Evolutionary conservation across 2,888 invertebrate species (phyloP), one percentile per base, ranked within the genome.

Genomic region (Pristionchus exspectatus): DNA sequence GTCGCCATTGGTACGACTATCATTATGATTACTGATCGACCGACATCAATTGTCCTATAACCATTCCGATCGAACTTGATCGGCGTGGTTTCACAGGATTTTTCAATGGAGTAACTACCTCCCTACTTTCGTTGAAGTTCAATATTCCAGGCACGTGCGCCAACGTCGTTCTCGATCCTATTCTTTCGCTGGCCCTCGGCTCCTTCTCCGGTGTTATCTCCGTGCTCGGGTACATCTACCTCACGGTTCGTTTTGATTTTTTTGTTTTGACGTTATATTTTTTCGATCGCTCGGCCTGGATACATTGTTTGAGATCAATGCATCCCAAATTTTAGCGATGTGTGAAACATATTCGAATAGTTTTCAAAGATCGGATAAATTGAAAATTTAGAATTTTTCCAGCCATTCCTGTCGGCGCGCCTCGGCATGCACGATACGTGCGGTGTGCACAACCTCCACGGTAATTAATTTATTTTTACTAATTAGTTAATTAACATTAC

Each of bases 361-460:
- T n/a, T n/a, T n/a, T n/a, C n/a, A n/a, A n/a, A n/a, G n/a, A n/a
- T n/a, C n/a, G n/a, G n/a, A n/a, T n/a, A n/a, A n/a, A n/a, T n/a
- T n/a, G n/a, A n/a, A n/a, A n/a, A n/a, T 44, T 44, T 44, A 44
- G 3, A 44, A 44, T 44, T 44, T 9, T 95, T 95, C 21, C 95
- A 97, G 97, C 97, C 97, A 0, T 94, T 96, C 81, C 95, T 97
- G 50, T 98, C 97, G 4, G 96, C 96, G 2, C 96, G 97, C 89
- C 97, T 97, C 0, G 98, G 97, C 59, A 95, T 94, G 63, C 93
- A 94, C 74, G 93, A 94, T 84, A 94, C 94, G 9, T 93, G 94
- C 83, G 94, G 94, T 30, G 94, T 94, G 24, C 90, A 93, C 90
- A 93, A 93, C 74, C 92, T 94, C 21, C 94, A 94, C 89, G 93